Evolutionary conservation across 2,113 vertebrate genomes (phyloP).

Genomic region (Rhadina sibilatrix): DNA sequence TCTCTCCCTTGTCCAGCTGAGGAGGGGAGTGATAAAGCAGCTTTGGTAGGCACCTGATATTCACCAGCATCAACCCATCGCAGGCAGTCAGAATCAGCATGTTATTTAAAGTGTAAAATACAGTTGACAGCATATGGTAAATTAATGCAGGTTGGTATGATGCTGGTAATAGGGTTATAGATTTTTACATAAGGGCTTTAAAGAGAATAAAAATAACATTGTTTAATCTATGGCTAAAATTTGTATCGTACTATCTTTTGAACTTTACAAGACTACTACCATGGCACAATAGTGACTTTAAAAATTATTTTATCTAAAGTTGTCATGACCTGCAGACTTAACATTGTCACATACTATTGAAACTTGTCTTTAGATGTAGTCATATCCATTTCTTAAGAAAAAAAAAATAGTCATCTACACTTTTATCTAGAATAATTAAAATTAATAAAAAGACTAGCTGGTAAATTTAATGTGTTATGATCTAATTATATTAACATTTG

Average conservation of each 20-base stretch:
- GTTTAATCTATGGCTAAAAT: constrained; percentile 9
- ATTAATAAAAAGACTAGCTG: not conserved
- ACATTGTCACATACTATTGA: not conserved
- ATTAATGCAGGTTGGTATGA: constrained; percentile 7
- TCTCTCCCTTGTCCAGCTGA: not conserved
- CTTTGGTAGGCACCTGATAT: not conserved
- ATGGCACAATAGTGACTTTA: not conserved
- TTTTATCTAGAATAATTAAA: not conserved
- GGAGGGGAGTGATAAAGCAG: not conserved
- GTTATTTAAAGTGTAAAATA: constrained; percentile 51
- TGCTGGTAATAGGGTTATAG: constrained; percentile 16
- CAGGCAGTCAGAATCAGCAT: not conserved
- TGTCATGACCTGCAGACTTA: not conserved
- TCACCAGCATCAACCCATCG: not conserved
- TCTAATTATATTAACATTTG: not conserved
- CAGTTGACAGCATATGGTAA: constrained; percentile 21
- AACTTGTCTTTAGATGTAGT: not conserved
- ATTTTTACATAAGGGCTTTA: not conserved
- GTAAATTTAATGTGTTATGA: not conserved
- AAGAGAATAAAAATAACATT: constrained; percentile 23
- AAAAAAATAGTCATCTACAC: not conserved
- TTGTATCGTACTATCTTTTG: constrained; percentile 5
- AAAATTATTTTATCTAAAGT: not conserved
- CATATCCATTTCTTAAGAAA: not conserved
- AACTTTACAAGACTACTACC: constrained; percentile 17